Evolutionary conservation across 2,113 vertebrate species (phyloP), one percentile per base, ranked within the genome.

Genomic region (Crypturellus undulatus): DNA sequence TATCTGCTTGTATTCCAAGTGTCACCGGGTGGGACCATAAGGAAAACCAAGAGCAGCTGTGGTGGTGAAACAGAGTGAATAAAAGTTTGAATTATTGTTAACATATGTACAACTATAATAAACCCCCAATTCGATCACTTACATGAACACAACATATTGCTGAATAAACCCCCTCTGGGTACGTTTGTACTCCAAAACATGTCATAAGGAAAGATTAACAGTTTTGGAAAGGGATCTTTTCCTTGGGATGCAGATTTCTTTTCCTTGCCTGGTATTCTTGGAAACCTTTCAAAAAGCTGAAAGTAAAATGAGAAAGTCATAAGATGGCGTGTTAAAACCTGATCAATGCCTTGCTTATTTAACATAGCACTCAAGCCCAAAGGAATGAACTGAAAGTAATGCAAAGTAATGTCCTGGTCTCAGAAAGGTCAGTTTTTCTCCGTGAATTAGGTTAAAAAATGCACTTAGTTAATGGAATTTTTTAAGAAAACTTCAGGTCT

Each of bases 41-140:
- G 93, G 87, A 80, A 95, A 98, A 97, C 87, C 86, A 96, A 93
- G 96, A 97, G 94, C 98, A 98, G 98, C 98, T 98, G 98, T 96
- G 83, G 36, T 94, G 87, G 71, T 86, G 94, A 93, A 97, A 90
- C 78, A 79, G 91, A 93, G 93, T 30, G 22, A 96, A 80, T 96
- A 89, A 86, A 94, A 96, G 77, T 79, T 71, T 93, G 91, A 94
- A 51, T 98, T 97, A 97, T 97, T 97, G 96, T 93, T 97, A 97
- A 96, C 97, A 97, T 92, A 76, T 97, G 97, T 86, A 92, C 70
- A 43, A 18, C 92, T 92, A 89, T 40, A 84, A 91, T 80, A 88
- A 94, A 56, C 36, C 89, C 92, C 94, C 82, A 20, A 11, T 87
- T 24, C 79, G 94, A 94, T 83, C 92, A 56, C 94, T 96, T 88